Evolutionary conservation across 1,140 invertebrate species (phyloP), one percentile per base, ranked within the genome.

Genomic region (Sminthurides bifidus): DNA sequence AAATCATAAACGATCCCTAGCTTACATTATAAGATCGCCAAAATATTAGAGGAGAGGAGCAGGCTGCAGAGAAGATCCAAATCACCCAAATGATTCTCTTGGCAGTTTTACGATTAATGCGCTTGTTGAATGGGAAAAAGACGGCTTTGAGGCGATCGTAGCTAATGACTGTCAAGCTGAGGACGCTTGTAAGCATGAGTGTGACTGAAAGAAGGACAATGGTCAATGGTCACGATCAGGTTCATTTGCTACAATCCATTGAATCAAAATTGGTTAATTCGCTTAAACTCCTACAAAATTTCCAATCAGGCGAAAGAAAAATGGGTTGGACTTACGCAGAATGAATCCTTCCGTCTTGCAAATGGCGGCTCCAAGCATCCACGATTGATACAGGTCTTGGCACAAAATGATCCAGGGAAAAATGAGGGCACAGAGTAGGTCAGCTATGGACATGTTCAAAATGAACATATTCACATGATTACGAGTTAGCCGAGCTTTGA

Each of bases 401-500:
- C 80, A 73, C 26, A 85, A 70, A 66, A 83, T 79, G 64, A 84
- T 78, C 72, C 77, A 79, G 0, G 84, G 82, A 52, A 84, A 84
- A 8, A 88, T 73, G 2, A 85, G 55, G n/a, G 86, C 70, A 0
- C 81, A 85, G 1, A 81, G 66, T 2, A 88, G 70, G 70, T 90
- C 87, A 0, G 84, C 81, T 2, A 81, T 64, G 0, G 85, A 85
- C 75, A 90, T 79, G 62, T 86, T 89, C 26, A 81, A 77, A 10
- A 92, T 82, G 23, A 89, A 75, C 27, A 85, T 72, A 71, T 90
- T 88, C 2, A 84, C 85, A 0, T 84, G 78, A n/a, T 81, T 81
- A 54, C 79, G 75, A 51, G 88, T 73, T 58, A 81, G 75, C 60
- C 77, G 76, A 64, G 81, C 79, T n/a, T 73, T 76, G 0, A 77